Base-by-base conservation (phyloP, 2,888 invertebrate genomes). In the Coecobrya sp. region DNA sequence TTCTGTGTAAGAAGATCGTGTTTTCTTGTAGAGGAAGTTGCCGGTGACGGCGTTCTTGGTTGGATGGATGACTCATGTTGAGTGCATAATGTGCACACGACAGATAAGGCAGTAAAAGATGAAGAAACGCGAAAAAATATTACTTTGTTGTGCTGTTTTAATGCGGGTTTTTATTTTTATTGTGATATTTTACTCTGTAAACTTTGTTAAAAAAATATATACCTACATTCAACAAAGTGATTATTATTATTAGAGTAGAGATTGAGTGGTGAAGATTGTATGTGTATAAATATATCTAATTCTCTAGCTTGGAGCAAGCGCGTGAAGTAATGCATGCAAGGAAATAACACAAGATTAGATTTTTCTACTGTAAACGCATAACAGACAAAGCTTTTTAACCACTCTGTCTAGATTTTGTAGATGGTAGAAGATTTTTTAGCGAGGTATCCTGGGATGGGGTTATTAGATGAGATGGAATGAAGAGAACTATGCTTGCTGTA, bases 261-360 rank as follows among this genome's bases (percentile, higher is more conserved):
- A 70, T 36, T 36, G 16, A 70, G 70, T 19, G 27, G 36, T 2
- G 42, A n/a, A 42, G 62, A 25, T 68, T 36, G 68, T 3, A 68
- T 62, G 59, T 22, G 3, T 55, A 62, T 30, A 68, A 65, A 65
- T n/a, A 27, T 68, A 42, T 45, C 36, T 19, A 73, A 10, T 73
- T 73, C 30, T 70, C 36, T 70, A 68, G 42, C 45, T 45, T 76
- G 10, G 52, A 30, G 11, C 59, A 19, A 91, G 86, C 86, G 86
- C 86, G 79, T 86, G 30, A 91, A 86, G 81, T 42, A 59, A 85
- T 90, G 85, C 65, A 85, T 90, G 85, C 65, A 52, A 55, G 49
- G 86, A 86, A 30, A 30, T 27, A 25, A 1, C 3, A 49, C 1
- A 1, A 10, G 55, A 73, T 45, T 1, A 55, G 52, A 59, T 59